Base-by-base conservation (phyloP, 1,140 invertebrate genomes). In the Lepidostoma basale region DNA sequence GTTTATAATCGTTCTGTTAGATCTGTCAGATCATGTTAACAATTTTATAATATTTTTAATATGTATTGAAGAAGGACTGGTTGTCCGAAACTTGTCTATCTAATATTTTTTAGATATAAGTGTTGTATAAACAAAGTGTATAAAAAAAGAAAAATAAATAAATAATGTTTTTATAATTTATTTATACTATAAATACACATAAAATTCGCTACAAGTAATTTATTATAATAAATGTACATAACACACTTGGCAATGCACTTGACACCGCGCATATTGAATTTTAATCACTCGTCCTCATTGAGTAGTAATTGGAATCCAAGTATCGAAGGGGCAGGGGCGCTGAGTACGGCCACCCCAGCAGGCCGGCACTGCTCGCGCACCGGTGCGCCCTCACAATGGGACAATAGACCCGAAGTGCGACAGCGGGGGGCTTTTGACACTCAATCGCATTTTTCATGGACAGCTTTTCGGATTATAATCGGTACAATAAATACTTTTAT, bases 271-370 rank as follows among this genome's bases (percentile, higher is more conserved):
- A 67, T 67, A 67, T 67, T 60, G 65, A 47, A 67, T 59, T 60
- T 33, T 33, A 68, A 62, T 62, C 18, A 68, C 49, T 45, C 12
- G 18, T 25, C 44, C 36, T 36, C 44, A 59, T 33, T 62, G 26
- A 28, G 22, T 49, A 28, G 62, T 69, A 64, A 69, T 69, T 64
- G 52, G 67, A 64, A 30, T 64, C 58, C 60, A 59, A 64, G 67
- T 42, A 33, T 25, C 45, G 22, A 10, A 25, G 14, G 18, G 26
- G 45, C 22, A 3, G 67, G 67, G 60, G 59, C n/a, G n/a, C n/a
- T 62, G 62, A 68, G 62, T 68, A 68, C 16, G 59, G 59, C 26
- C 4, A 33, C 56, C 40, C 67, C 67, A 49, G 64, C 45, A 68
- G 60, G 40, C 33, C 20, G 28, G 52, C 16, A 30, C 12, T 20